phyloP scores from a whole-genome alignment of 2,888 invertebrate species.

The Acutogordius australiensis region DNA sequence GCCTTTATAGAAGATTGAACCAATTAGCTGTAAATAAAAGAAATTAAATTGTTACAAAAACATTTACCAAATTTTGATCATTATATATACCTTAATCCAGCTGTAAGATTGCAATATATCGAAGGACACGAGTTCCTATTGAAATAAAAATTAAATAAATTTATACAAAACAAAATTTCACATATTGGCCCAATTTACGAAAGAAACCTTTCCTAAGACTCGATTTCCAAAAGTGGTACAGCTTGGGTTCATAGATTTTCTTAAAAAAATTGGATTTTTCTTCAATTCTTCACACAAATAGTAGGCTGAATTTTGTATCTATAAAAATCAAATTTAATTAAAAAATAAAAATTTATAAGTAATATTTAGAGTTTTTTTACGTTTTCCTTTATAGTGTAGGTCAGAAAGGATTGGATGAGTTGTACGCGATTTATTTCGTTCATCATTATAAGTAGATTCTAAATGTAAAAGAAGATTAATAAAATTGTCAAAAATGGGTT shows the following conservation, averaged over 20 bases:
- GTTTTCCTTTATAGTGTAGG: background rate
- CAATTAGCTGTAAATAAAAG: no score
- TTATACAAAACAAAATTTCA: no score
- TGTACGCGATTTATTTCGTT: background rate
- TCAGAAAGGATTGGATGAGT: background rate
- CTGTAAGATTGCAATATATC: constrained; percentile 2
- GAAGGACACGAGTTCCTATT: background rate
- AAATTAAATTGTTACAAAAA: background rate
- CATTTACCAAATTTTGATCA: background rate
- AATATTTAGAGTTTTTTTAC: background rate
- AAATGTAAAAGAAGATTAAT: no score
- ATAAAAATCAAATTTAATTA: background rate
- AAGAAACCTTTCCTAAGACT: background rate
- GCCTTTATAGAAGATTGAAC: background rate
- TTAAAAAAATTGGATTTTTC: background rate
- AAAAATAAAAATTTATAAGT: background rate
- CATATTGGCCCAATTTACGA: no score
- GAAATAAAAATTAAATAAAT: background rate
- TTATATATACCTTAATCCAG: constrained; percentile 9
- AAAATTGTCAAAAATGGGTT: background rate
- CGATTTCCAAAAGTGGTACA: background rate
- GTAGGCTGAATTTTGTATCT: background rate
- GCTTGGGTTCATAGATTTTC: background rate
- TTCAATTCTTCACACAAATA: background rate
- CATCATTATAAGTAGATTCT: background rate